Conservation (phyloP, 1,140 invertebrate genomes). For the Globodera rostochiensis region DNA sequence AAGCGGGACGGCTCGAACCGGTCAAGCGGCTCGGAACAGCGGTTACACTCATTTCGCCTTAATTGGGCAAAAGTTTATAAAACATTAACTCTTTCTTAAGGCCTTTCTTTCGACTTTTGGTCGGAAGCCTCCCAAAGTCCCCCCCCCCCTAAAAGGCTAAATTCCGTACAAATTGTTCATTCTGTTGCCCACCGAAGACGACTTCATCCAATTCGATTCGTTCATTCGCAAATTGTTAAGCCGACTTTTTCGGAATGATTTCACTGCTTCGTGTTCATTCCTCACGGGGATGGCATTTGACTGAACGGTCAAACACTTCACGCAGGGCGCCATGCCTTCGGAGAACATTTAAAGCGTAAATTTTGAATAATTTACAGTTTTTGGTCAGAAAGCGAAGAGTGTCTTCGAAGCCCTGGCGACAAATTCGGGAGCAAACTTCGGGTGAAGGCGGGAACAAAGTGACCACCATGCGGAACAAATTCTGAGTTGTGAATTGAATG, state of each 20-base stretch:
- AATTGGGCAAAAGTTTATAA: too few relatives aligned
- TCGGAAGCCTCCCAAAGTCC: background rate
- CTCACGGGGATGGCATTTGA: conserved; percentile 40
- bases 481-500: conserved; percentile 81
- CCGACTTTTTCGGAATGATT: background rate
- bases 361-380: conserved; percentile 68
- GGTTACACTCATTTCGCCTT: conserved; percentile 26
- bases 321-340: conserved; percentile 58
- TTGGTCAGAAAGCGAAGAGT: conserved; percentile 86
- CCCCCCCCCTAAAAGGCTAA: too few relatives aligned
- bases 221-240: background rate
- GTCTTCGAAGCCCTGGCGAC: conserved; percentile 96
- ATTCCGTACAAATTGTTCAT: conserved; percentile 10
- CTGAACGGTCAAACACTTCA: conserved; percentile 58
- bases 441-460: conserved; percentile 92
- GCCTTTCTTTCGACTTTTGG: background rate
- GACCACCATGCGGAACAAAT: conserved; percentile 85
- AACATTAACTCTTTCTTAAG: too few relatives aligned
- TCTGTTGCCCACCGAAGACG: background rate
- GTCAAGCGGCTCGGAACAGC: conserved; percentile 22
- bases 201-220: background rate
- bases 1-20: conserved; percentile 10
- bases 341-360: conserved; percentile 8
- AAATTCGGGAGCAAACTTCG: conserved; percentile 87
- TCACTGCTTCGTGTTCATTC: background rate